phyloP scores from a whole-genome alignment of 2,888 invertebrate species.

The Tethea ocularis region DNA sequence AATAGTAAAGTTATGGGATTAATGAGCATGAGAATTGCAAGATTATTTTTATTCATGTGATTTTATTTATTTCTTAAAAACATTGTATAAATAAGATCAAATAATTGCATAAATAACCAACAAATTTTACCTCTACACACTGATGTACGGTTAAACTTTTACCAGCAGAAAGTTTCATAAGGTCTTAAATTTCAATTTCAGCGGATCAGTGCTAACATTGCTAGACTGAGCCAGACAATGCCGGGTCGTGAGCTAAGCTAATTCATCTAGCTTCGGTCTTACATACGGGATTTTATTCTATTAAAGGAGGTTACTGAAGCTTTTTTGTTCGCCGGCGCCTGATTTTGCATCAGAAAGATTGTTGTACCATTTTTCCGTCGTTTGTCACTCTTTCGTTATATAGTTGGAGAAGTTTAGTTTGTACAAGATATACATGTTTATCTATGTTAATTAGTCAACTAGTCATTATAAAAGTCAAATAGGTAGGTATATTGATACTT shows the following conservation, averaged over 20 bases:
- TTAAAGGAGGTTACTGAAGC: conserved; percentile 24
- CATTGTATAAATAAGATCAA: background rate
- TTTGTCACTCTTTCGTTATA: background rate
- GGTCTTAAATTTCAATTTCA: conserved; percentile 77
- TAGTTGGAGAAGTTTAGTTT: background rate
- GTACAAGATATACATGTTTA: too few relatives aligned
- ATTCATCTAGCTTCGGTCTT: conserved; percentile 48
- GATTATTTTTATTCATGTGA: too few relatives aligned
- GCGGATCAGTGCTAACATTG: conserved; percentile 58
- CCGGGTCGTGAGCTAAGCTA: conserved; percentile 45
- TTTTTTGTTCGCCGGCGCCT: conserved; percentile 1
- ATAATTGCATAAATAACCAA: background rate
- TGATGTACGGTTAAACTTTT: conserved; percentile 27
- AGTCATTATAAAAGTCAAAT: too few relatives aligned
- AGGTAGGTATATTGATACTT: too few relatives aligned
- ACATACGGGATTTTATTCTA: conserved; percentile 37
- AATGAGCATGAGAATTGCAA: too few relatives aligned
- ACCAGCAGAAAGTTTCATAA: conserved; percentile 51
- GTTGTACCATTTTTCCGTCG: background rate
- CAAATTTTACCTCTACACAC: background rate
- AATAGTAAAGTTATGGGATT: too few relatives aligned
- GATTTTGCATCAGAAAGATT: background rate
- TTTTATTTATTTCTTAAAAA: background rate
- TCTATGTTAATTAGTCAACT: too few relatives aligned
- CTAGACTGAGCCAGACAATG: conserved; percentile 47